phyloP scores from a whole-genome alignment of 2,888 invertebrate species.

The Parnassius orleans region DNA sequence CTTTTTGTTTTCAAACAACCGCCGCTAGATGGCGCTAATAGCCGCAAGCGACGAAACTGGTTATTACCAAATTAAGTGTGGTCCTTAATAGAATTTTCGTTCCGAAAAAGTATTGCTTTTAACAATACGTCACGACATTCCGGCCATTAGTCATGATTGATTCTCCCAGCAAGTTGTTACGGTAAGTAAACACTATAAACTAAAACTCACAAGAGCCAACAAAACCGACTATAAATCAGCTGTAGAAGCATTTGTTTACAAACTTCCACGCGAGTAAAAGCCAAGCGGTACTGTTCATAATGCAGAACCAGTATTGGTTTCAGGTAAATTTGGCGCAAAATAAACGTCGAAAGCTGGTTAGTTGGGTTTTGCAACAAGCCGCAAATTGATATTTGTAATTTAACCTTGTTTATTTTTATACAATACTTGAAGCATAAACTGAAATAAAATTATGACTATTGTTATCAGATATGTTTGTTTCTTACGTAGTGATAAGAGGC shows the following conservation, averaged over 20 bases:
- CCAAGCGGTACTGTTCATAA: conserved; percentile 11
- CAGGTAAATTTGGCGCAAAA: conserved; percentile 3
- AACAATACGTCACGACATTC: conserved; percentile 1
- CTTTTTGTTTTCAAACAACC: too few relatives aligned
- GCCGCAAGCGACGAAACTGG: too few relatives aligned
- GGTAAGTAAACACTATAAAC: conserved; percentile 22
- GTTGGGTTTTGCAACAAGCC: not conserved
- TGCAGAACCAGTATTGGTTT: not conserved
- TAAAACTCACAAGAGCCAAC: conserved; percentile 9
- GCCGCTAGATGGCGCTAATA: too few relatives aligned
- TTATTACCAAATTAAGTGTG: too few relatives aligned
- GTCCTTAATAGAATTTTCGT: not conserved
- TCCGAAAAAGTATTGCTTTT: not conserved
- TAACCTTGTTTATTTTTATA: too few relatives aligned
- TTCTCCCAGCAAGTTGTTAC: conserved; percentile 14
- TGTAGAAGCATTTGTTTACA: conserved; percentile 23
- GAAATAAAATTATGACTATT: too few relatives aligned
- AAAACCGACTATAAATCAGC: conserved; percentile 20
- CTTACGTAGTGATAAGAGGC: too few relatives aligned
- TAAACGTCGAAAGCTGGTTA: not conserved
- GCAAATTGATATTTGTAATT: too few relatives aligned
- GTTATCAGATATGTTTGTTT: too few relatives aligned
- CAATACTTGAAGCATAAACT: too few relatives aligned
- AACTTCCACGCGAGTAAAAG: conserved; percentile 13
- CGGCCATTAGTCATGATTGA: conserved; percentile 19